A percentile compares a stretch with the other conserved stretches of the same genome.
Evolutionary conservation across 2,113 vertebrate species (phyloP).

Genomic region (Nycticorax nycticorax): DNA sequence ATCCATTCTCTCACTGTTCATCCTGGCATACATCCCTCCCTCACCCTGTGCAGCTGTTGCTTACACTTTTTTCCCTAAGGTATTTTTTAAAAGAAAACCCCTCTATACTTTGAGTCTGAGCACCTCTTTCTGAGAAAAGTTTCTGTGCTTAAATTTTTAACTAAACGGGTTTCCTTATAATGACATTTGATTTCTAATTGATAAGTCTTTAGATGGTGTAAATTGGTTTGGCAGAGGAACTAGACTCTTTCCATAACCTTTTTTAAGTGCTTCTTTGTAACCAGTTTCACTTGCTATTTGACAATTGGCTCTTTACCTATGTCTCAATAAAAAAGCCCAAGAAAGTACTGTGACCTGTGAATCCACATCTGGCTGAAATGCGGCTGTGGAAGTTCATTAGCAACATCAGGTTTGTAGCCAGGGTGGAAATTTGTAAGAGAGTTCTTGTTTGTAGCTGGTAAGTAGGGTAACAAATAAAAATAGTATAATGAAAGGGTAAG

Average conservation of each 20-base stretch:
- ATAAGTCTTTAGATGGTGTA: neutral
- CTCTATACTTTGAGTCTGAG: neutral
- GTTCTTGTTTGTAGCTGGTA: neutral
- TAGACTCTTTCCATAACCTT: neutral
- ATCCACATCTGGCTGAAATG: neutral
- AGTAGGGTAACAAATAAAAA: neutral
- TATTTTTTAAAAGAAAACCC: neutral
- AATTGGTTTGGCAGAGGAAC: neutral
- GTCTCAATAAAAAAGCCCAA: neutral
- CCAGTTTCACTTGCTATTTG: neutral
- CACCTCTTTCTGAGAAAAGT: neutral
- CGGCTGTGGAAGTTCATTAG: neutral
- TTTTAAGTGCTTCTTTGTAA: neutral
- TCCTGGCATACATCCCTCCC: neutral
- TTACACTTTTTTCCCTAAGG: neutral
- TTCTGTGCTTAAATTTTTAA: neutral
- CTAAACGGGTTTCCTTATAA: neutral
- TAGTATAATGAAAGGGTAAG: neutral
- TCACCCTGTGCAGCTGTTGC: neutral
- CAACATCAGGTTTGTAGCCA: neutral
- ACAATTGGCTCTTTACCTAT: neutral
- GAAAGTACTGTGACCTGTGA: neutral
- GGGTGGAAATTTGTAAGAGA: neutral
- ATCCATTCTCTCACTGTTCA: neutral
- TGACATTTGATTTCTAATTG: neutral